Conservation (phyloP, 1,140 invertebrate genomes). For the Ridgeia piscesae region DNA sequence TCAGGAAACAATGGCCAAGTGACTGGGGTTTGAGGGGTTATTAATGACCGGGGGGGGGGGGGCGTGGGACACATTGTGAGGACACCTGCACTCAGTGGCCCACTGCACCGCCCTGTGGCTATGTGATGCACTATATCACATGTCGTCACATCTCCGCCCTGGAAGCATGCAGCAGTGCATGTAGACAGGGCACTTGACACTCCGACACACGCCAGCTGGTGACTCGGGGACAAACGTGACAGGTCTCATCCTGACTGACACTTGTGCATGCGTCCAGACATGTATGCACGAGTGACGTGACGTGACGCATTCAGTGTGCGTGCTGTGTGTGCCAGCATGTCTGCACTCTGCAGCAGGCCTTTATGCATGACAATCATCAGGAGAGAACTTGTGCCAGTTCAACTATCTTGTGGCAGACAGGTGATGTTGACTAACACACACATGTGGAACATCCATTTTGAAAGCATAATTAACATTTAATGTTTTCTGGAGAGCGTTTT, state of each 20-base stretch:
- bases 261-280: neutral
- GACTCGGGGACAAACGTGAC: neutral
- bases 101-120: neutral
- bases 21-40: neutral
- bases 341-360: too few species aligned
- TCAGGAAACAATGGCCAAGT: neutral
- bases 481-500: too few species aligned
- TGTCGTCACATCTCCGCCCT: neutral
- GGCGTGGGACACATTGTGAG: neutral
- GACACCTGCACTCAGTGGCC: neutral
- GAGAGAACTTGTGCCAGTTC: too few species aligned
- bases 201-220: neutral
- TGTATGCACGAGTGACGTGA: neutral
- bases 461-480: too few species aligned
- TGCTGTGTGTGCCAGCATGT: too few species aligned
- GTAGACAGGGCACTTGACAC: neutral
- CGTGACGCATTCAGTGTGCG: neutral
- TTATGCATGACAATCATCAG: too few species aligned
- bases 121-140: neutral
- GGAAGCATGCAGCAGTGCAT: neutral
- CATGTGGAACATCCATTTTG: too few species aligned
- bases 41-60: neutral
- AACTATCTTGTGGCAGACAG: too few species aligned
- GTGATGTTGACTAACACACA: too few species aligned
- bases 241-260: neutral